Evolutionary conservation across 2,113 vertebrate species (phyloP).

Genomic region (Alaudala cheleensis): DNA sequence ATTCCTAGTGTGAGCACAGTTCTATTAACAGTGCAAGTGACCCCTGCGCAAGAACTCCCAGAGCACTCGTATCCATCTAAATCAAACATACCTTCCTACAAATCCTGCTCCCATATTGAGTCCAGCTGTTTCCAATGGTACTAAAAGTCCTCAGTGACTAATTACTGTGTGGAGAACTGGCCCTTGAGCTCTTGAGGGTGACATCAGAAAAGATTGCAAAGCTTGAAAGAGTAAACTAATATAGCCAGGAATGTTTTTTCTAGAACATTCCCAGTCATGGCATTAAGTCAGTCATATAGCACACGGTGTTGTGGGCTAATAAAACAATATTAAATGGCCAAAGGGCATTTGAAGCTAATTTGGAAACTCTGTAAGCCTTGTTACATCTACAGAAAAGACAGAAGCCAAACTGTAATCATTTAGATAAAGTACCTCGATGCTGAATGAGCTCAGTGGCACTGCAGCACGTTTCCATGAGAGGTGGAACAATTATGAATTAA

Average conservation of each 20-base stretch:
- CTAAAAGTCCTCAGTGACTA: background rate
- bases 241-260: background rate
- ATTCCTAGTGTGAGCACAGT: background rate
- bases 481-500: background rate
- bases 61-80: background rate
- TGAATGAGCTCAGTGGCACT: background rate
- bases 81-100: background rate
- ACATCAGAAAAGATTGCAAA: background rate
- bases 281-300: background rate
- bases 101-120: background rate
- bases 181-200: background rate
- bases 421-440: background rate
- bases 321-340: background rate
- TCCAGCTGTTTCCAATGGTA: background rate
- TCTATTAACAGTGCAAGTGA: background rate
- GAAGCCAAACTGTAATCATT: background rate
- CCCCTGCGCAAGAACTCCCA: background rate
- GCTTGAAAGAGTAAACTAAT: background rate
- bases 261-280: accelerated
- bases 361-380: background rate
- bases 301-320: too few relatives aligned
- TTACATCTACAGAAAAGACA: background rate
- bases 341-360: background rate
- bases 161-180: background rate
- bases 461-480: background rate